Percentiles rank a stretch among this genome's conserved stretches.
Conservation (phyloP, 2,888 invertebrate genomes). For the Antitype chi region DNA sequence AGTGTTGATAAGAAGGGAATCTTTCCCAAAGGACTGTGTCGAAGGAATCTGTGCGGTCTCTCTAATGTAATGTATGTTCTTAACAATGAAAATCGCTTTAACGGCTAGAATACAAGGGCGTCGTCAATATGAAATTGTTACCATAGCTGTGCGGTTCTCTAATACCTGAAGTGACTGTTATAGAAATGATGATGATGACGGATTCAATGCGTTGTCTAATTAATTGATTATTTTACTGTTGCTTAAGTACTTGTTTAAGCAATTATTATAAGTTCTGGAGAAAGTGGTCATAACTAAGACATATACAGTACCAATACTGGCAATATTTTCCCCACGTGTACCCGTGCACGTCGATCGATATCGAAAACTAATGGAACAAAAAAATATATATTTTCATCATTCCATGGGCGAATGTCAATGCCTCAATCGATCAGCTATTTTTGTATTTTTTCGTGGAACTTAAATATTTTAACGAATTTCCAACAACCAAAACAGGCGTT, state of each 20-base stretch:
- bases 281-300: background rate
- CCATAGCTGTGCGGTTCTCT: background rate
- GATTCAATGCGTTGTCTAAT: background rate
- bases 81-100: background rate
- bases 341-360: too few relatives aligned
- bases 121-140: background rate
- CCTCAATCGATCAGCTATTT: too few relatives aligned
- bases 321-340: too few relatives aligned
- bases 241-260: too few relatives aligned
- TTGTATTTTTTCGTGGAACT: too few relatives aligned
- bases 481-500: too few relatives aligned
- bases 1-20: conserved; percentile 14
- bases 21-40: background rate
- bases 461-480: too few relatives aligned
- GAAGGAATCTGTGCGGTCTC: background rate
- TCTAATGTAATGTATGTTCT: background rate
- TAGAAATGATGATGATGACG: too few relatives aligned
- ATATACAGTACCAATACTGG: background rate
- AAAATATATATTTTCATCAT: too few relatives aligned
- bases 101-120: background rate
- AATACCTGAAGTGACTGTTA: background rate
- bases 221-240: background rate
- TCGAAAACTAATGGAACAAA: too few relatives aligned
- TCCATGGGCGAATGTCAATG: too few relatives aligned
- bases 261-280: background rate